Conservation (phyloP, 2,797 vertebrate genomes). For the Hippoglossus hippoglossus region DNA sequence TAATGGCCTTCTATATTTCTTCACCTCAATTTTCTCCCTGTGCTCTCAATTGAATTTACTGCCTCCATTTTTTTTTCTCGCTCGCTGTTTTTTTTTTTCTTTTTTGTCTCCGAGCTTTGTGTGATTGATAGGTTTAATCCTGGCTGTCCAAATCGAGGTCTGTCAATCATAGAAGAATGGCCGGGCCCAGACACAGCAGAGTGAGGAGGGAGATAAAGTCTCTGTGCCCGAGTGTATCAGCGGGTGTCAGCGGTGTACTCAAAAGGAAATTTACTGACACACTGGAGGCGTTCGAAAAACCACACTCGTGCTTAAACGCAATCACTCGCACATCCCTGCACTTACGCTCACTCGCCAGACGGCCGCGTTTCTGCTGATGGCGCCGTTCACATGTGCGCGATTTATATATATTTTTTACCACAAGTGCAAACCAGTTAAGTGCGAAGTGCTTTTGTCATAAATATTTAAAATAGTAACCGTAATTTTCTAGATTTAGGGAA, state of each 20-base stretch:
- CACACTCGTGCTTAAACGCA: slow-evolving; percentile 68
- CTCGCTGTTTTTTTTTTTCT: slow-evolving; percentile 36
- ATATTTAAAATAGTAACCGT: slow-evolving; percentile 61
- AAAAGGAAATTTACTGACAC: slow-evolving; percentile 75
- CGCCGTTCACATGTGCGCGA: slow-evolving; percentile 9
- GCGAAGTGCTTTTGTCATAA: slow-evolving; percentile 61
- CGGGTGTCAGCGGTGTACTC: slow-evolving; percentile 73
- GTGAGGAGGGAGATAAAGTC: slow-evolving; percentile 76
- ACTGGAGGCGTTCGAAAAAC: slow-evolving; percentile 64
- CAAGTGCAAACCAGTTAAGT: slow-evolving; percentile 49
- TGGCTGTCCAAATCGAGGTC: slow-evolving; percentile 79
- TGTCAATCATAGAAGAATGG: slow-evolving; percentile 82
- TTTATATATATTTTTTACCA: slow-evolving; percentile 11
- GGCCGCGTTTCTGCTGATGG: slow-evolving; percentile 58
- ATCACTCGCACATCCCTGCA: slow-evolving; percentile 51
- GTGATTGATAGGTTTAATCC: slow-evolving; percentile 88
- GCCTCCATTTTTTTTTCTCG: slow-evolving; percentile 52
- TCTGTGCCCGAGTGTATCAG: slow-evolving; percentile 73
- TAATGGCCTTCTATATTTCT: slow-evolving; percentile 88
- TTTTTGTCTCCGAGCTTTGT: slow-evolving; percentile 79
- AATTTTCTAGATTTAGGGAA: slow-evolving; percentile 48
- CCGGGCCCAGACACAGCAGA: slow-evolving; percentile 63
- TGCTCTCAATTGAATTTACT: slow-evolving; percentile 87
- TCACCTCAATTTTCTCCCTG: slow-evolving; percentile 84
- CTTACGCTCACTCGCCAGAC: slow-evolving; percentile 29